Conservation (phyloP, 2,888 invertebrate species). For the Calameuta pallipes region DNA sequence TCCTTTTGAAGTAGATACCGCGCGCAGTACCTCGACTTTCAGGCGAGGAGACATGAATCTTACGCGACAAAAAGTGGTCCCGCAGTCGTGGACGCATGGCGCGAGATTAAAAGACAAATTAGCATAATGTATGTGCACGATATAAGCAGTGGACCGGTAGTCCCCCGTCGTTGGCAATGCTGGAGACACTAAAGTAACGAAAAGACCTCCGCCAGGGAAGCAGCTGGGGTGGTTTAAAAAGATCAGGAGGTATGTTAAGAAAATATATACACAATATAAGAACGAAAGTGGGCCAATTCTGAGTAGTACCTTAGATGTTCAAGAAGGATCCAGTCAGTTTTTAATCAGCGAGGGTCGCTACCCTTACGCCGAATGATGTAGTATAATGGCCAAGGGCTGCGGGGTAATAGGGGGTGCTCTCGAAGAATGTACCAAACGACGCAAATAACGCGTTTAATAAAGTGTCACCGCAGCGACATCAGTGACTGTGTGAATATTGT, state of each 20-base stretch:
- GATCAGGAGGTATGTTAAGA: background rate
- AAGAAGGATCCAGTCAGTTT: background rate
- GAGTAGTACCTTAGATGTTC: background rate
- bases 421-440: conserved; percentile 39
- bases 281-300: background rate
- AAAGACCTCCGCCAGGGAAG: background rate
- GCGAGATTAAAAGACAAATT: conserved; percentile 63
- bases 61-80: conserved; percentile 34
- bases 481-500: conserved; percentile 56
- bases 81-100: conserved; percentile 44
- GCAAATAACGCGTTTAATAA: conserved; percentile 63
- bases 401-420: conserved; percentile 5
- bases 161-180: background rate
- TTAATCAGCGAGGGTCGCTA: background rate
- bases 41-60: conserved; percentile 35
- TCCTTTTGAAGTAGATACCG: conserved; percentile 9
- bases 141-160: background rate
- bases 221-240: background rate
- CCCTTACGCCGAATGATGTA: background rate
- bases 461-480: conserved; percentile 54
- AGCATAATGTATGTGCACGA: conserved; percentile 56
- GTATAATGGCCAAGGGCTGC: background rate
- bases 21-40: background rate
- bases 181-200: background rate
- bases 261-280: background rate